Conservation (phyloP, 2,888 invertebrate species). For the Leptopilina myrica region DNA sequence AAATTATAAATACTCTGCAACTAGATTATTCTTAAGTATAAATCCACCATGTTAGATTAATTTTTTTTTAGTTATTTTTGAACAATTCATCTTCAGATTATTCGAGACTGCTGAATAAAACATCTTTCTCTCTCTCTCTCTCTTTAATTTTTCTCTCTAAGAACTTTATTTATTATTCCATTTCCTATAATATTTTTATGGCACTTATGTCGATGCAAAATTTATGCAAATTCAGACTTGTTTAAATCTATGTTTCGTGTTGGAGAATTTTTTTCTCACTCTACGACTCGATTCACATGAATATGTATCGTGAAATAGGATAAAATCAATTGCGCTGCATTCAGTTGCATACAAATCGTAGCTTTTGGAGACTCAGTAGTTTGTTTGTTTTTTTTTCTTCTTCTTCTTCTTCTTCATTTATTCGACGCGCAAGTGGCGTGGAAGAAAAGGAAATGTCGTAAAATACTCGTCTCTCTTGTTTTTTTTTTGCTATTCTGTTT, state of each 20-base stretch:
- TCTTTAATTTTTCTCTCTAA: too few species aligned
- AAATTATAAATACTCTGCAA: too few species aligned
- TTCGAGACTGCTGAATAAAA: too few species aligned
- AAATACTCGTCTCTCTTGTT: slow-evolving; percentile 1
- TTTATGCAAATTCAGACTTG: slow-evolving; percentile 5
- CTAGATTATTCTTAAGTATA: too few species aligned
- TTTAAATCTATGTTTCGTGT: slow-evolving; percentile 5
- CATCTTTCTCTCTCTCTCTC: too few species aligned
- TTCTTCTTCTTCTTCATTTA: not conserved
- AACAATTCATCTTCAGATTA: too few species aligned
- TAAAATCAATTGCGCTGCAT: slow-evolving; percentile 35
- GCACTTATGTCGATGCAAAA: not conserved
- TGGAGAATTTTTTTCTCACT: not conserved
- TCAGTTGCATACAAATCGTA: slow-evolving; percentile 30
- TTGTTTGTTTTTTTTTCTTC: not conserved
- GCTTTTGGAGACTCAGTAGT: slow-evolving; percentile 19
- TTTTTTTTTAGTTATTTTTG: too few species aligned
- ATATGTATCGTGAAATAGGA: slow-evolving; percentile 26
- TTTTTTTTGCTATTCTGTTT: not conserved
- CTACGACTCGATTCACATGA: not conserved
- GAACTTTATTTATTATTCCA: not conserved
- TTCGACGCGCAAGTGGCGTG: slow-evolving; percentile 23
- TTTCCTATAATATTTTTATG: too few species aligned
- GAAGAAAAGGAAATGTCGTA: slow-evolving; percentile 41
- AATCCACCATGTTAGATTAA: too few species aligned